Conservation (phyloP, 1,140 invertebrate species). For the Cyrtorhinus lividipennis region DNA sequence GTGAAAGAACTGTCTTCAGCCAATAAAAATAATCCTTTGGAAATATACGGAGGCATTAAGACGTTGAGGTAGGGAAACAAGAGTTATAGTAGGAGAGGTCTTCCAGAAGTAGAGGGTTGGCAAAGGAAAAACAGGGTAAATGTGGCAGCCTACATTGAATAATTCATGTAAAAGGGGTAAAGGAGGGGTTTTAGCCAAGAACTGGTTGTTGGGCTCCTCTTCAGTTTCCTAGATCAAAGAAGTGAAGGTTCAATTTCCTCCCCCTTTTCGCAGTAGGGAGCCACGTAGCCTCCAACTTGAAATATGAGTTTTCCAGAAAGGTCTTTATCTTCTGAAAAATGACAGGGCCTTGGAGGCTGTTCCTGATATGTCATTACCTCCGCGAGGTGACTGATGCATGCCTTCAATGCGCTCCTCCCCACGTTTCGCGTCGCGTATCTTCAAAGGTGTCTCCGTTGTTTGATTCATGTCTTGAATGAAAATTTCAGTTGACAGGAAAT, state of each 20-base stretch:
- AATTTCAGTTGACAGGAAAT: too few relatives aligned
- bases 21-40: constrained; percentile 9
- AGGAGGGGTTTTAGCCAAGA: not conserved
- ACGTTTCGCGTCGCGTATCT: not conserved
- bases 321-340: constrained; percentile 8
- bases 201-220: too few relatives aligned
- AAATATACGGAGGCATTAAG: constrained; percentile 5
- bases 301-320: not conserved
- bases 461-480: not conserved
- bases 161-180: constrained; percentile 8
- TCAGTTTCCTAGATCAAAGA: constrained; percentile 2
- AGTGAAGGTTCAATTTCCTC: not conserved
- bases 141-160: constrained; percentile 8
- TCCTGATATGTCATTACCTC: constrained; percentile 6
- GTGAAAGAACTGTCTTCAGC: not conserved
- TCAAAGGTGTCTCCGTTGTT: not conserved
- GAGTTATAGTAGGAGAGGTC: not conserved
- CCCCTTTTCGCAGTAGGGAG: not conserved
- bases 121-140: not conserved
- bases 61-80: constrained; percentile 2
- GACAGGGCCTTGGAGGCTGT: not conserved
- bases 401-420: not conserved
- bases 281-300: not conserved
- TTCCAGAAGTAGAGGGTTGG: not conserved
- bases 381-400: not conserved